A percentile compares a stretch with the other conserved stretches of the same genome.
phyloP scores from a whole-genome alignment of 2,888 invertebrate species.

The Torymus texanus region DNA sequence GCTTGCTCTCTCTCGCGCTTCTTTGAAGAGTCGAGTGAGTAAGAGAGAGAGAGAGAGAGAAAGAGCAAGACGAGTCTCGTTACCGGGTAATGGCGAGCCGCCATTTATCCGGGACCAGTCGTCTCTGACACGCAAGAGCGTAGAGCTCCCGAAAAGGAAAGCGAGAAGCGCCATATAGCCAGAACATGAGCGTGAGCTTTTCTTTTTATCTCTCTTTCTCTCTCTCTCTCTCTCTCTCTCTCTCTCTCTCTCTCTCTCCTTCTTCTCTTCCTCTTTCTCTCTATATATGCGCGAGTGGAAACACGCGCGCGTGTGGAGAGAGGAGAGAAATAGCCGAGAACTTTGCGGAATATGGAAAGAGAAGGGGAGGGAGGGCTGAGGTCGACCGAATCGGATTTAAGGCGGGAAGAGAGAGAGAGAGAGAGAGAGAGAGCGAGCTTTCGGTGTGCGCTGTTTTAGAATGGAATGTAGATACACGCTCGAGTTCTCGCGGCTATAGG shows the following conservation, averaged over 20 bases:
- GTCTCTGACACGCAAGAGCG: neutral
- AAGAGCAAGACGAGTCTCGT: constrained; percentile 60
- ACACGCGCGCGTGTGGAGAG: too few species aligned
- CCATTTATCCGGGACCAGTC: constrained; percentile 60
- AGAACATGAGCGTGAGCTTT: neutral
- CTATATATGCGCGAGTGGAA: too few species aligned
- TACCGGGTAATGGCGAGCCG: constrained; percentile 64
- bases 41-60: constrained; percentile 26
- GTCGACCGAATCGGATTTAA: neutral
- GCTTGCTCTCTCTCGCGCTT: constrained; percentile 2
- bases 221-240: neutral
- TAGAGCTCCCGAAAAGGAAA: neutral
- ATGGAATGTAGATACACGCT: too few species aligned
- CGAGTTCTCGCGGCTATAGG: too few species aligned
- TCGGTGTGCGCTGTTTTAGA: too few species aligned
- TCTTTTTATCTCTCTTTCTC: constrained; percentile 14
- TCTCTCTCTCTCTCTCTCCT: too few species aligned
- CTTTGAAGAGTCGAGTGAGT: constrained; percentile 25
- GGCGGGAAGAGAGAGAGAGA: too few species aligned
- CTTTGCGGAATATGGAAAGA: too few species aligned
- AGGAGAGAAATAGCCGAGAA: too few species aligned
- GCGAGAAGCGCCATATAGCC: neutral
- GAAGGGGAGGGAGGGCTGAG: neutral
- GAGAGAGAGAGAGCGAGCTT: too few species aligned
- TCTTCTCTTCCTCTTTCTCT: too few species aligned